Conservation (phyloP, 2,113 vertebrate genomes). For the Rattus norvegicus region DNA sequence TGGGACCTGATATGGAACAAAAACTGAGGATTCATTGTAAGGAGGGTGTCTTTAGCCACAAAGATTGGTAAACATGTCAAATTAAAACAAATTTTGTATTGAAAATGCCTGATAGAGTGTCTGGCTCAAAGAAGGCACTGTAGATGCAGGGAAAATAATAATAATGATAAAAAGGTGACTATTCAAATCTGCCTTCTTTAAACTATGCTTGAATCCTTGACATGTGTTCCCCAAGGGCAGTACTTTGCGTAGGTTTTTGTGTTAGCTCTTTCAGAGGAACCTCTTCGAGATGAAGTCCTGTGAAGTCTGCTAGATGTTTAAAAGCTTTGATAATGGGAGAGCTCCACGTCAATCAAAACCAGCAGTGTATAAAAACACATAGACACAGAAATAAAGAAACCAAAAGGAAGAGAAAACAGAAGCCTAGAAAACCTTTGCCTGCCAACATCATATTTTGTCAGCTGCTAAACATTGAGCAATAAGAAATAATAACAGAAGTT, state of each 20-base stretch:
- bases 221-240: constrained; percentile 19
- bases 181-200: constrained; percentile 1
- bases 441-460: constrained; percentile 53
- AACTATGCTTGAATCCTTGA: constrained; percentile 45
- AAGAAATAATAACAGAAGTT: constrained; percentile 28
- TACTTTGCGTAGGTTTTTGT: constrained; percentile 46
- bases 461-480: constrained; percentile 43
- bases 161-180: background rate
- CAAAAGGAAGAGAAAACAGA: background rate
- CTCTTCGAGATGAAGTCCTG: constrained; percentile 3
- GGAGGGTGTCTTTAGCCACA: background rate
- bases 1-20: background rate
- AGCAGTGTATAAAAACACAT: background rate
- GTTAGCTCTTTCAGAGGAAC: constrained; percentile 51
- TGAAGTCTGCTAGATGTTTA: constrained; percentile 57
- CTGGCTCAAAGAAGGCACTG: background rate
- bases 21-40: background rate
- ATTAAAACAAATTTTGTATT: background rate
- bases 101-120: background rate
- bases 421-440: background rate
- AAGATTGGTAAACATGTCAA: background rate
- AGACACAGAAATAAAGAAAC: background rate
- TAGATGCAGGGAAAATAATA: constrained; percentile 22
- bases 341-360: constrained; percentile 43
- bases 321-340: constrained; percentile 55